phyloP scores from a whole-genome alignment of 1,140 invertebrate species.

The Colletes latitarsis region DNA sequence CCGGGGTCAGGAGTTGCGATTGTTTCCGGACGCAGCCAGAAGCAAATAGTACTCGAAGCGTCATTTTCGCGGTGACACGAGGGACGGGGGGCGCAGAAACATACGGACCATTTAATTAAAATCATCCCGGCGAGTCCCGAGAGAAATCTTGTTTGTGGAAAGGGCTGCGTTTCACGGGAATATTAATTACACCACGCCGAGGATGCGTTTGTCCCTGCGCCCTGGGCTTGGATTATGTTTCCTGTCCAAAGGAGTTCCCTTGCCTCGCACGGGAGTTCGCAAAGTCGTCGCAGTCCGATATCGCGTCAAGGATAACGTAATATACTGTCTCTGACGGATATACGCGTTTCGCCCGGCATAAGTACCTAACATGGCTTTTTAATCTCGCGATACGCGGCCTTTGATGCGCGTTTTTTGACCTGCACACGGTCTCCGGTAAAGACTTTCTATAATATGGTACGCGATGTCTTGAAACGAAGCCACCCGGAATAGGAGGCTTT shows the following conservation, averaged over 20 bases:
- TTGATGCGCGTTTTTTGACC: not conserved
- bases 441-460: not conserved
- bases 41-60: not conserved
- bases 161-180: not conserved
- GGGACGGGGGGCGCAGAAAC: not conserved
- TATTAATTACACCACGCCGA: not conserved
- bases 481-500: not conserved
- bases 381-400: not conserved
- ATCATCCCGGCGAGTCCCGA: not conserved
- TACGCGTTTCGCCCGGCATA: not conserved
- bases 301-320: not conserved
- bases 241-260: not conserved
- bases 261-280: not conserved
- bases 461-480: not conserved
- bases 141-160: slow-evolving; percentile 39
- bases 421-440: not conserved
- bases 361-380: slow-evolving; percentile 3
- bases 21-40: not conserved
- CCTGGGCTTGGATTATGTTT: slow-evolving; percentile 1
- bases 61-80: not conserved
- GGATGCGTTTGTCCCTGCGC: not conserved
- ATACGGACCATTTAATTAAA: slow-evolving; percentile 31
- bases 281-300: not conserved
- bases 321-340: not conserved
- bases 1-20: not conserved